Evolutionary conservation across 2,113 vertebrate species (phyloP), one percentile per base, ranked within the genome.

Genomic region (Sylvilagus bachmani): DNA sequence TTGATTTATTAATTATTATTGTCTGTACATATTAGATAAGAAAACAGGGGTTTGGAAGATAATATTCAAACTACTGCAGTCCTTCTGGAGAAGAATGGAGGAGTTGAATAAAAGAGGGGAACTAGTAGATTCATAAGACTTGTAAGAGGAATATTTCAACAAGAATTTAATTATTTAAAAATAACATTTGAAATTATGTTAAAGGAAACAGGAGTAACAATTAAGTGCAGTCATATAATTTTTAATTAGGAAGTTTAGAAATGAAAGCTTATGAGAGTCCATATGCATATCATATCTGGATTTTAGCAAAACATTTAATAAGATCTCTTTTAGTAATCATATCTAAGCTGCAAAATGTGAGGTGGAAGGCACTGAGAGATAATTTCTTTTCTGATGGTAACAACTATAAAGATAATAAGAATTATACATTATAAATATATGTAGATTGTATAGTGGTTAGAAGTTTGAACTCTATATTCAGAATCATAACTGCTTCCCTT

Each of bases 101-200:
- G 29, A 64, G 0, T 82, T 93, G 44, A 79, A 58, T 25, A 75
- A 87, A 80, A 19, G 5, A 69, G 8, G 17, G 25, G 53, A 88
- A 90, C 81, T 64, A 31, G 17, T 29, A 71, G 55, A 91, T 58
- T 91, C 4, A 24, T 16, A 94, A 55, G 70, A 75, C 25, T 82
- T 49, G 9, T 44, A 51, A 86, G 3, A 78, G 82, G 44, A 61
- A 82, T 6, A 75, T 74, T 90, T 91, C 67, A n/a, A 55, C 10
- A 90, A 89, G 69, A 81, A 16, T 83, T 78, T 92, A 81, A 77
- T 86, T 79, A 61, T 29, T 90, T 6, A 67, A 78, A 33, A 75
- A 36, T n/a, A n/a, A 6, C 21, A 36, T 33, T 58, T 86, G 29
- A 16, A 96, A 87, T 6, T 91, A 31, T 87, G 51, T 75, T 58